A percentile compares a stretch with the other conserved stretches of the same genome.
These are phyloP conservation scores for Drosophila niveifrons DNA, from an alignment of 2,888 invertebrate species.

Conservation along the genomic window DNA sequence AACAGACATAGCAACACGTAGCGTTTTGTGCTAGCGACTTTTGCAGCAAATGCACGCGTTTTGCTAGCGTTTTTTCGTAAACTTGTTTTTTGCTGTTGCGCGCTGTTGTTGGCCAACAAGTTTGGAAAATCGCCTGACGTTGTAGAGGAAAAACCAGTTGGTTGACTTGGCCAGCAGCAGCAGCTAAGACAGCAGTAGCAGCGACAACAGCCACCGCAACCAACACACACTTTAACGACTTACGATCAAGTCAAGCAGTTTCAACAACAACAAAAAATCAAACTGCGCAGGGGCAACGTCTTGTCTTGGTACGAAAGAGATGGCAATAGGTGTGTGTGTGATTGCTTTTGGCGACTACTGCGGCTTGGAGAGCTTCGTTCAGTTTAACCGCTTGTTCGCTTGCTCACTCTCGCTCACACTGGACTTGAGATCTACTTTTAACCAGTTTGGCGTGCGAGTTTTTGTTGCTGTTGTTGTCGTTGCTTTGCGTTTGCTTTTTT, in stretches of 20 bases:
- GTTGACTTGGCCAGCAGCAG: conserved; percentile 29
- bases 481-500: conserved; percentile 25
- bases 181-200: conserved; percentile 13
- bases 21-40: conserved; percentile 55
- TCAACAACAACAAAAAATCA: conserved; percentile 6
- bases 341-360: conserved; percentile 7
- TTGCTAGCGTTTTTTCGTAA: conserved; percentile 48
- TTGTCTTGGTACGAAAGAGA: conserved; percentile 44
- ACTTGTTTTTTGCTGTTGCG: conserved; percentile 40
- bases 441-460: conserved; percentile 61
- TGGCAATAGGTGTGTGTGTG: conserved; percentile 18
- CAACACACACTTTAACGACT: conserved; percentile 31
- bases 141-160: conserved; percentile 63
- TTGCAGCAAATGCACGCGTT: conserved; percentile 38
- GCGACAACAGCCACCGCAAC: conserved; percentile 7
- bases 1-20: conserved; percentile 62
- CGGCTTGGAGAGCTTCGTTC: conserved; percentile 55
- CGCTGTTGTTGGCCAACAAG: conserved; percentile 49
- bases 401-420: conserved; percentile 17
- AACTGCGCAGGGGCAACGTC: conserved; percentile 60
- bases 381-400: conserved; percentile 51
- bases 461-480: conserved; percentile 25
- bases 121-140: conserved; percentile 44
- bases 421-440: conserved; percentile 71
- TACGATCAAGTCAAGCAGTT: conserved; percentile 53